Evolutionary conservation across 2,888 invertebrate species (phyloP).

Genomic region (Andrena flavipes): DNA sequence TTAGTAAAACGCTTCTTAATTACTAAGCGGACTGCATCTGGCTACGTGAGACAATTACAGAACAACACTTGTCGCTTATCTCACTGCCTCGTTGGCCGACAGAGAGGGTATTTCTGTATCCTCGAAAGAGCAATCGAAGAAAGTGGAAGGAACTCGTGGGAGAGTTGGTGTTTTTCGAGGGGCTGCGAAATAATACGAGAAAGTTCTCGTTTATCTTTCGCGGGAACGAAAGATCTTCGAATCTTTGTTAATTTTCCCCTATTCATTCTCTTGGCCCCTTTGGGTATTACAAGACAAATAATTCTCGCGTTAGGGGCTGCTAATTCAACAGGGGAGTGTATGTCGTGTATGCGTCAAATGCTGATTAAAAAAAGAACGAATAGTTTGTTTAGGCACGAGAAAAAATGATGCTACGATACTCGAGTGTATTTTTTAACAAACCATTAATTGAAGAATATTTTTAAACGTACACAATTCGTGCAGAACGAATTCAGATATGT

Average conservation of each 20-base stretch:
- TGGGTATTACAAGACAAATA: conserved; percentile 27
- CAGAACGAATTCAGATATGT: no score
- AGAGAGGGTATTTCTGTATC: conserved; percentile 4
- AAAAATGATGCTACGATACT: neutral
- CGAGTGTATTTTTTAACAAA: no score
- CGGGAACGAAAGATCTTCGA: conserved; percentile 8
- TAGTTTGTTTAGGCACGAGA: neutral
- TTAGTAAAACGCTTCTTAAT: no score
- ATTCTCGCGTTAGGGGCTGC: neutral
- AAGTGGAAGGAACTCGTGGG: neutral
- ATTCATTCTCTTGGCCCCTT: conserved; percentile 15
- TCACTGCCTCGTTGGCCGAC: neutral
- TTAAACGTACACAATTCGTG: no score
- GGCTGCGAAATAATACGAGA: conserved; percentile 25
- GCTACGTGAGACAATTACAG: neutral
- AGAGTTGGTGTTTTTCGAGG: neutral
- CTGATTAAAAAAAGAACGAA: neutral
- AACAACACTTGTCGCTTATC: neutral
- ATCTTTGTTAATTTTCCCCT: conserved; percentile 25
- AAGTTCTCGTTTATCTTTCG: conserved; percentile 39
- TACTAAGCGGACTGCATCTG: no score
- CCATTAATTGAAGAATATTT: no score
- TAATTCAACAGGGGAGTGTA: neutral
- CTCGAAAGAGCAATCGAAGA: conserved; percentile 6
- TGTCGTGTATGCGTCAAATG: neutral